Evolutionary conservation across 2,113 vertebrate species (phyloP), one percentile per base, ranked within the genome.

Genomic region (Grallaria varia): DNA sequence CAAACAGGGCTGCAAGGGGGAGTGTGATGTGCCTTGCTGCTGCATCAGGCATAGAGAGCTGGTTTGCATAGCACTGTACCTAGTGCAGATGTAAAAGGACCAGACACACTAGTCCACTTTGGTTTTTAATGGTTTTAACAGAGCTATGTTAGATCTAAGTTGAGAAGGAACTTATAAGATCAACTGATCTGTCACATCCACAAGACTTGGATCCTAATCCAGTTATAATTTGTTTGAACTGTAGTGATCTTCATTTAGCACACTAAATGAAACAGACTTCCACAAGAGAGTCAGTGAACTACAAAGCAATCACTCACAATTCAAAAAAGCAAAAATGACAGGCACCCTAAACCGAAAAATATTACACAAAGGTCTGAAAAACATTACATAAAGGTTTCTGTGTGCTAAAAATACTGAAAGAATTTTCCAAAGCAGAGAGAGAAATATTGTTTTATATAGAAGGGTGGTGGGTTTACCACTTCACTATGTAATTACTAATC

Each of bases 21-120:
- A 0, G 1, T 16, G 3, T 39, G 18, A 59, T 0, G 2, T 47
- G 30, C 25, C 23, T 12, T 19, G 18, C 42, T 80, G 9, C 39
- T 59, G 56, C 44, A 33, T 63, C 15, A 56, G 33, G 3, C 20
- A 21, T 0, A 6, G 77, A 28, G 31, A 45, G 8, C 22, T 50
- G 58, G 33, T 47, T 60, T 63, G 42, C 22, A 35, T 3, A 59
- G 42, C 25, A 30, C 17, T 33, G 12, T 12, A 52, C 9, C 9
- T 19, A 8, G 14, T 10, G 28, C 27, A 76, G 53, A 39, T 66
- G 33, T 21, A 16, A 68, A 90, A 73, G 27, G 5, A 44, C 60
- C 20, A 62, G 25, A 47, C 19, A 35, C 35, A 35, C 10, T 9
- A 60, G 12, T 23, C 25, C 8, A 11, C 49, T 56, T 59, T 9